Evolutionary conservation across 2,888 invertebrate species (phyloP), one percentile per base, ranked within the genome.

Genomic region (Cactoblastis cactorum): DNA sequence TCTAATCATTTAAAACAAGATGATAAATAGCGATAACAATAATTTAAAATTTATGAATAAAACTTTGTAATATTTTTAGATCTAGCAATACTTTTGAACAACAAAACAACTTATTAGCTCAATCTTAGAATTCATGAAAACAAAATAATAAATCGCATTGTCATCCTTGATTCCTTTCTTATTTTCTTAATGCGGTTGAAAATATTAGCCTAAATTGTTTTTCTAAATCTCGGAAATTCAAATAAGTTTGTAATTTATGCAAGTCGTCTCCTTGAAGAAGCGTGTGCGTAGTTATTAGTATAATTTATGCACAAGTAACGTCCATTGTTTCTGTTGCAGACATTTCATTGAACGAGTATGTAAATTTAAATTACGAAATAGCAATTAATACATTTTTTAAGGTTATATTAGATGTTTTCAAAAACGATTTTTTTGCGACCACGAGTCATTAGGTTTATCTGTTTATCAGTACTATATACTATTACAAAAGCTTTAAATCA

Each of bases 191-290:
- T 39, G 39, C 22, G 12, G 39, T 39, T 11, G 14, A 22, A 24
- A 6, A 39, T 12, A 43, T 32, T 3, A 28, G 22, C 15, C 11
- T n/a, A 15, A 12, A 22, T n/a, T 34, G 18, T 19, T 46, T 46
- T 19, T n/a, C n/a, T 17, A 19, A 3, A 22, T 35, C 18, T 12
- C 34, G 33, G 8, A 12, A 34, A 46, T 46, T 35, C 22, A 35
- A 46, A 46, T 46, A 46, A 35, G 12, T 35, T 22, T 35, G 9
- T 35, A 46, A 46, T 35, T 46, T 35, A 46, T 22, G 22, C 46
- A 22, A 35, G 35, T 6, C 1, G n/a, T 45, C 33, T n/a, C 46
- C 43, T 43, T 43, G 15, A 43, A 43, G 43, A 43, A 28, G 28
- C 28, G 28, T 28, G 28, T 15, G 14, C 28, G 28, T 43, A 32